phyloP scores from a whole-genome alignment of 2,113 vertebrate species.

The zebrafish (Danio rerio) region DNA sequence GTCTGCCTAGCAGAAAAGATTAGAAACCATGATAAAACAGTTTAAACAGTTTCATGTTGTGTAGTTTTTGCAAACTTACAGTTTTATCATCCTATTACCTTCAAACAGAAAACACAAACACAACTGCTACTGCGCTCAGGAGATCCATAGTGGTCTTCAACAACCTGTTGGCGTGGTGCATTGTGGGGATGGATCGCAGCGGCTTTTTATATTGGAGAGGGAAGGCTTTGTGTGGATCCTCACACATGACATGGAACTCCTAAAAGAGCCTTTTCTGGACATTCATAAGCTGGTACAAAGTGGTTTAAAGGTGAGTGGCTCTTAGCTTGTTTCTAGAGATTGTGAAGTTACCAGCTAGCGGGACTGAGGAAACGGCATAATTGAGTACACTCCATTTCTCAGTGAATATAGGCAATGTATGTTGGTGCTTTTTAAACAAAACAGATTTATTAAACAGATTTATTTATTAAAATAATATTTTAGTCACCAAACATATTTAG shows the following conservation, averaged over 20 bases:
- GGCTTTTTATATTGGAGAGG: conserved; percentile 95
- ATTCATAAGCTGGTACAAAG: conserved; percentile 99
- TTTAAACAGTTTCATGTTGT: background rate
- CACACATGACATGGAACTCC: conserved; percentile 85
- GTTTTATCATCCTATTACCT: background rate
- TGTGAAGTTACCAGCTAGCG: background rate
- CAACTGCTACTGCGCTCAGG: conserved; percentile 97
- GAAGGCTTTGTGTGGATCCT: conserved; percentile 96
- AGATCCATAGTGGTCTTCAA: conserved; percentile 89
- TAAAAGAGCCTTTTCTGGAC: conserved; percentile 96
- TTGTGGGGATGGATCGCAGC: conserved; percentile 92
- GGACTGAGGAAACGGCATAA: background rate
- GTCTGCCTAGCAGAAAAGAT: background rate
- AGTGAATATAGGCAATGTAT: no score
- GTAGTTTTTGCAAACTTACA: no score
- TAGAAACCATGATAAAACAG: background rate
- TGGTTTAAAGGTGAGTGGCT: conserved; percentile 91
- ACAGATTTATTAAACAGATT: no score
- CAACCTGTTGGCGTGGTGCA: conserved; percentile 90
- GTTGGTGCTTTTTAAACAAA: no score
- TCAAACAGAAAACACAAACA: conserved; percentile 96
- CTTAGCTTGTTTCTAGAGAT: background rate
- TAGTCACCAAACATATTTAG: no score
- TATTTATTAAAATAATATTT: no score
- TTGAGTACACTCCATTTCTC: no score